Evolutionary conservation across 2,113 vertebrate species (phyloP), one percentile per base, ranked within the genome.

Genomic region (Syngnathus typhle): DNA sequence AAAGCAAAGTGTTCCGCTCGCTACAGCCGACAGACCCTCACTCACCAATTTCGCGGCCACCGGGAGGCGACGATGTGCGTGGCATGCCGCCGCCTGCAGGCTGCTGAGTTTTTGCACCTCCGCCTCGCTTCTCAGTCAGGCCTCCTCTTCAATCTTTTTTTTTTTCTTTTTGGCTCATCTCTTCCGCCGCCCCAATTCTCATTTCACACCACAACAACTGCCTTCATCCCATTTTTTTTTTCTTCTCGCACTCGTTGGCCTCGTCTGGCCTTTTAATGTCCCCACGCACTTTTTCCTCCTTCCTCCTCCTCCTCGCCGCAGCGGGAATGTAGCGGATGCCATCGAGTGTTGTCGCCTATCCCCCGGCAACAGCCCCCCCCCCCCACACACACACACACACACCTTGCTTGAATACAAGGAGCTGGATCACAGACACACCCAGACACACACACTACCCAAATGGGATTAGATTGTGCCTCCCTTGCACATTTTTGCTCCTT

Each of bases 211-310:
- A 41, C 39, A 61, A 41, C 60, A 41, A 41, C 60, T 61, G 38
- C 38, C 38, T 43, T 61, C 60, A 43, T 61, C 38, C 38, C 60
- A 43, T 43, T 61, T 60, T 60, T 60, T 60, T 39, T 39, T 18
- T n/a, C 15, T n/a, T n/a, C 49, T 52, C 19, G 19, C 19, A 21
- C 60, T 61, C 11, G 60, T 58, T 43, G 60, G 60, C 60, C 60
- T 43, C 60, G 60, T 61, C 38, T 61, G 60, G 60, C 60, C 60
- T 62, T 62, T 44, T 44, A 62, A 27, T 62, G 60, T 41, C 38
- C 38, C 60, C 19, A 9, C 58, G 9, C 36, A 8, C 19, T 10
- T 1, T 5, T 16, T 18, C 19, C 18, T 60, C 19, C 54, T 38
- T 37, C 56, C 19, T 37, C 59, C 6, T 2, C 59, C 21, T 21